Conservation (phyloP, 2,888 invertebrate species). For the Eilema sororculum region DNA sequence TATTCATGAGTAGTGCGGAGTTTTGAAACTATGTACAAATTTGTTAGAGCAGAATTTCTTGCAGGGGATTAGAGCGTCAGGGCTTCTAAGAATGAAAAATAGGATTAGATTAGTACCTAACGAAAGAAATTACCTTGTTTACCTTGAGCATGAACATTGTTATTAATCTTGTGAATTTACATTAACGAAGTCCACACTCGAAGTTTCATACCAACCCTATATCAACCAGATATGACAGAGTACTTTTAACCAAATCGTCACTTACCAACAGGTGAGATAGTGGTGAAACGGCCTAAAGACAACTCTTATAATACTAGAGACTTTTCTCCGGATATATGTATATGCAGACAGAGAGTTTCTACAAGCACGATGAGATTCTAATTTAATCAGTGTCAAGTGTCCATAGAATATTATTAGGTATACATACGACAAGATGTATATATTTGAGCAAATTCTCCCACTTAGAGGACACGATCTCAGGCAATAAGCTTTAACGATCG, state of each 20-base stretch:
- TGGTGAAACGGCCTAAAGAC: no score
- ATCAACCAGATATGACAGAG: no score
- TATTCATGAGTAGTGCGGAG: no score
- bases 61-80: background rate
- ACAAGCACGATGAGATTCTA: background rate
- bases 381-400: background rate
- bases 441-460: background rate
- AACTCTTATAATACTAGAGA: background rate
- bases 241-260: no score
- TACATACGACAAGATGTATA: background rate
- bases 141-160: background rate
- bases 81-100: background rate
- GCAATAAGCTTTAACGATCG: slow-evolving; percentile 11
- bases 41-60: no score
- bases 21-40: no score
- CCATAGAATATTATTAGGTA: background rate
- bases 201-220: no score
- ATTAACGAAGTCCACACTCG: no score
- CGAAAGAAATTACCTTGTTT: no score
- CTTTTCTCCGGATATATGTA: background rate
- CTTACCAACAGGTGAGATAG: no score
- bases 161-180: background rate
- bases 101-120: background rate
- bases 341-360: background rate
- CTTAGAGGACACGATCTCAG: slow-evolving; percentile 6